Evolutionary conservation across 2,797 vertebrate species (phyloP).

Genomic region (Falco biarmicus): DNA sequence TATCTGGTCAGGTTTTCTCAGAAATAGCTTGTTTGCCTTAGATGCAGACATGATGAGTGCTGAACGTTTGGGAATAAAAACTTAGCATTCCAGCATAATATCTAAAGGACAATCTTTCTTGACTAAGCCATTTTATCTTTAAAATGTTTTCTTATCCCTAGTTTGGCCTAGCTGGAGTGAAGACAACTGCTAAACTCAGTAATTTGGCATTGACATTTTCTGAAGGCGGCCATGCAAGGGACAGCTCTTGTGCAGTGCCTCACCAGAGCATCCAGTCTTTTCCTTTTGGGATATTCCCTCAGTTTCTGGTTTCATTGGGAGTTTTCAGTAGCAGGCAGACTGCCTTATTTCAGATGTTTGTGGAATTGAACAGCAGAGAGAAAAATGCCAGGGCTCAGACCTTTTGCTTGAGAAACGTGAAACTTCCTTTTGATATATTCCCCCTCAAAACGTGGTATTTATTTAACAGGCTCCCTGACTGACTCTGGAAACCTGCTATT

Average conservation of each 20-base stretch:
- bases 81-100: background rate
- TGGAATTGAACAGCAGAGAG: slow-evolving; percentile 49
- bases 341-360: slow-evolving; percentile 60
- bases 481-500: slow-evolving; percentile 71
- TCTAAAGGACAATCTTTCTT: background rate
- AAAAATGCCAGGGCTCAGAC: slow-evolving; percentile 62
- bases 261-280: background rate
- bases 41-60: background rate
- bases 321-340: slow-evolving; percentile 52
- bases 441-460: slow-evolving; percentile 67
- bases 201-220: background rate
- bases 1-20: background rate
- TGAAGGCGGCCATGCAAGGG: background rate
- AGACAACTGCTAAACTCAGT: background rate
- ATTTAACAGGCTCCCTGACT: slow-evolving; percentile 66
- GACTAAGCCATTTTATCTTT: background rate
- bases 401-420: slow-evolving; percentile 54
- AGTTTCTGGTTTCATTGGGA: slow-evolving; percentile 46
- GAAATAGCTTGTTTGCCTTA: background rate
- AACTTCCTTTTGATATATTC: slow-evolving; percentile 71
- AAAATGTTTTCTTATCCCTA: background rate
- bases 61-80: background rate
- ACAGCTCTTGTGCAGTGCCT: background rate
- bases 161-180: background rate
- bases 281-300: slow-evolving; percentile 8